Base-by-base conservation (phyloP, 1,140 invertebrate species). In the Bombus impatiens region DNA sequence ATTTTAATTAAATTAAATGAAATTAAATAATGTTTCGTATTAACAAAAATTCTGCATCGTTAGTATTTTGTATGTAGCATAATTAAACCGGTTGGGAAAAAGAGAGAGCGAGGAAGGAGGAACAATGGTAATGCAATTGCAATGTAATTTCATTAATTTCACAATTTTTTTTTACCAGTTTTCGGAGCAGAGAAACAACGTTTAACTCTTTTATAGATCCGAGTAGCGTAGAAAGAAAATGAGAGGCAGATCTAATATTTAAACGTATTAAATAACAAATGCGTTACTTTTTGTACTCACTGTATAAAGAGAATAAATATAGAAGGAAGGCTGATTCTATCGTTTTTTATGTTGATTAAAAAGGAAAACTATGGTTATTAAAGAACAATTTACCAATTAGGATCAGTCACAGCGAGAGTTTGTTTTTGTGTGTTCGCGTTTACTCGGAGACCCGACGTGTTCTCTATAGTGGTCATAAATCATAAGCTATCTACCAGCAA, bases 401-500 rank as follows among this genome's bases (percentile, higher is more conserved):
- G 37, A 70, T 53, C 22, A 25, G 37, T 78, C 22, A 32, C 18
- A 32, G 5, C 28, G 40, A 18, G 68, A 15, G 40, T 28, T 40
- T 12, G 37, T 72, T 72, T 71, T 72, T 72, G 13, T 25, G 22
- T 32, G 22, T 22, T 32, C 9, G 25, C 47, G 9, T 87, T 86
- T 82, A 82, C 28, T 42, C 13, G 6, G 12, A 42, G 40, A 42
- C 13, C 22, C 35, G 4, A 15, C 6, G 28, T 42, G 35, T 40
- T 77, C 70, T 84, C 84, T 53, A 72, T 59, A 67, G 57, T 57
- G 65, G 62, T 67, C 87, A 89, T 89, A 89, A 89, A 88, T 89
- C 88, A 89, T 88, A 81, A 76, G 42, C 72, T 78, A 80, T 88
- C 74, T 75, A 67, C 67, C 40, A 40, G 40, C 74, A 84, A 85